These are phyloP conservation scores for Furcifer pardalis DNA, from an alignment of 2,797 vertebrate genomes.

Conservation along the genomic window DNA sequence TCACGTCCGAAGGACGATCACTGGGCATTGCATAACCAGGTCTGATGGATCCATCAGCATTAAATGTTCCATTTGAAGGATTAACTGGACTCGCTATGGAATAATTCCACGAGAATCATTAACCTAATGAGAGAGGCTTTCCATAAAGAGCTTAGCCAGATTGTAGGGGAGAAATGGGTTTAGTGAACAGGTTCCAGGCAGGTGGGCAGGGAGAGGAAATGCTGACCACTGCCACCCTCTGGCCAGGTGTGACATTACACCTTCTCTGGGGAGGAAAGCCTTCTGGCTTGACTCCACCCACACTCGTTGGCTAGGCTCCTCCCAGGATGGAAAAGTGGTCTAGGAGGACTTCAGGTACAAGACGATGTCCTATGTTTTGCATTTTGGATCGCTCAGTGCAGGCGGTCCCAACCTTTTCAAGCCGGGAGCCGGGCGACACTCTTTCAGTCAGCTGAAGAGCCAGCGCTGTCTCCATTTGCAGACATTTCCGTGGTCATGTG, in stretches of 20 bases:
- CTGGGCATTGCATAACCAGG: slow-evolving; percentile 22
- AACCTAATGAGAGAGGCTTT: slow-evolving; percentile 73
- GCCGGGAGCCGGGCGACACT: no score
- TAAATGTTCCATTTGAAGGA: slow-evolving; percentile 56
- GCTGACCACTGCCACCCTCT: not conserved
- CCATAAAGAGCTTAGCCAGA: slow-evolving; percentile 66
- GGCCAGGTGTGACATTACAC: not conserved
- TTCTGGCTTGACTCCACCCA: not conserved
- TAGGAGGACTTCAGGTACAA: not conserved
- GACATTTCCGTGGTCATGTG: no score
- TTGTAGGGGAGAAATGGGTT: slow-evolving; percentile 54
- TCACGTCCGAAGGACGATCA: not conserved
- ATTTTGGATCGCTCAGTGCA: no score
- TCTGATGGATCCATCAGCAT: slow-evolving; percentile 39
- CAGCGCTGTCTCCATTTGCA: no score
- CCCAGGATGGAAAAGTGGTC: not conserved
- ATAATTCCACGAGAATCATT: slow-evolving; percentile 76
- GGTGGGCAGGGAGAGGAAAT: not conserved
- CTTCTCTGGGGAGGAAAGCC: not conserved
- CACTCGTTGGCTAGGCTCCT: not conserved
- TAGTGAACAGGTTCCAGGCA: slow-evolving; percentile 50
- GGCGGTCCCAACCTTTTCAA: no score
- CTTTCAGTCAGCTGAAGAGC: no score
- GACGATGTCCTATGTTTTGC: no score
- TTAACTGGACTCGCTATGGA: slow-evolving; percentile 53